Evolutionary conservation across 2,113 vertebrate genomes (phyloP).

Genomic region (Nesogale talazaci): DNA sequence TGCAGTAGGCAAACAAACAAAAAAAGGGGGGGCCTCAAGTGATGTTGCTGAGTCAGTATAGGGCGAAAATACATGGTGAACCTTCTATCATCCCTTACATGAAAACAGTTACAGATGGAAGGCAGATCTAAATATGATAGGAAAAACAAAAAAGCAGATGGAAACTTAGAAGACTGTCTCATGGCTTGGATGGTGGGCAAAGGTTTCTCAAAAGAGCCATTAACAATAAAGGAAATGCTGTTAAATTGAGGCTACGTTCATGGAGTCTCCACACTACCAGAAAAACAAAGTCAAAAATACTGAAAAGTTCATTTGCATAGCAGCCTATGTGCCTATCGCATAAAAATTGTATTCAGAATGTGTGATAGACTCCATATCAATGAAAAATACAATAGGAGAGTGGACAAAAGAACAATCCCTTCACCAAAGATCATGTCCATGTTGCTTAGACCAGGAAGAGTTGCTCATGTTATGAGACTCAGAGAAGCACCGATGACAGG

Average conservation of each 20-base stretch:
- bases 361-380: not conserved
- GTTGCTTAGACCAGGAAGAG: not conserved
- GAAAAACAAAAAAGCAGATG: not conserved
- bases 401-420: not conserved
- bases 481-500: not conserved
- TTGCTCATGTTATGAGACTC: not conserved
- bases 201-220: not conserved
- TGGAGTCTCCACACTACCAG: conserved; percentile 16
- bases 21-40: not conserved
- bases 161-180: not conserved
- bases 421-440: not conserved
- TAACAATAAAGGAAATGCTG: not conserved
- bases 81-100: not conserved
- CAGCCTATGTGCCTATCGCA: not conserved
- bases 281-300: not conserved
- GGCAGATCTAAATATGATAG: not conserved
- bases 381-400: not conserved
- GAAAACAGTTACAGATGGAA: not conserved
- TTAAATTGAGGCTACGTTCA: conserved; percentile 1
- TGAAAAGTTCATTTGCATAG: not conserved
- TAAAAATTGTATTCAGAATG: not conserved
- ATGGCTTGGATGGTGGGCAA: not conserved
- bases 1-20: not conserved
- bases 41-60: not conserved
- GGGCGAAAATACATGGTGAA: not conserved